Evolutionary conservation across 2,888 invertebrate species (phyloP).

Genomic region (Euspilapteryx auroguttella): DNA sequence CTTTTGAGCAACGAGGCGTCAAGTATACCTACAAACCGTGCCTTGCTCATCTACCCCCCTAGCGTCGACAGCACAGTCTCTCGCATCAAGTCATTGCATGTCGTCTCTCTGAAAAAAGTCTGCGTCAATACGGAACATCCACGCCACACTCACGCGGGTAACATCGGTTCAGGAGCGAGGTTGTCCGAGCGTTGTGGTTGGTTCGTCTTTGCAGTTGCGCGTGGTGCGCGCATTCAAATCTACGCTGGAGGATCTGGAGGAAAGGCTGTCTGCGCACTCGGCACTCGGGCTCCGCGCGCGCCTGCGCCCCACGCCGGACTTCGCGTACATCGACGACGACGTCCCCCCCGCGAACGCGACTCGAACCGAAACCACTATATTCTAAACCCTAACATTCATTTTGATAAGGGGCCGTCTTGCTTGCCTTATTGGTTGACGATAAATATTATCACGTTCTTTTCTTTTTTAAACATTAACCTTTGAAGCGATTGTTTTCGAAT

Average conservation of each 20-base stretch:
- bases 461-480: too few relatives aligned
- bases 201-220: constrained; percentile 89
- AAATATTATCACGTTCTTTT: too few relatives aligned
- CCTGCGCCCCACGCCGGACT: constrained; percentile 74
- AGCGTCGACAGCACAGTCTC: too few relatives aligned
- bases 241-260: constrained; percentile 98
- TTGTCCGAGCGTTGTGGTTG: constrained; percentile 43
- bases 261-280: constrained; percentile 97
- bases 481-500: too few relatives aligned
- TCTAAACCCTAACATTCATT: constrained; percentile 3
- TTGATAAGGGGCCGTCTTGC: constrained; percentile 11
- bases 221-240: constrained; percentile 99
- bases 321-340: constrained; percentile 79
- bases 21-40: too few relatives aligned
- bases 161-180: constrained; percentile 18
- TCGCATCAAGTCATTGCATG: too few relatives aligned
- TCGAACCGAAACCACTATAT: constrained; percentile 12
- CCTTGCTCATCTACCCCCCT: too few relatives aligned
- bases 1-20: too few relatives aligned
- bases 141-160: constrained; percentile 40
- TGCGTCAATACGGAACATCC: constrained; percentile 19
- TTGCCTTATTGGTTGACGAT: too few relatives aligned
- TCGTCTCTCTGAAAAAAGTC: constrained; percentile 49
- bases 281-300: constrained; percentile 91
- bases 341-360: constrained; percentile 24